Base-by-base conservation (phyloP, 1,140 invertebrate genomes). In the Babylonia areolata region DNA sequence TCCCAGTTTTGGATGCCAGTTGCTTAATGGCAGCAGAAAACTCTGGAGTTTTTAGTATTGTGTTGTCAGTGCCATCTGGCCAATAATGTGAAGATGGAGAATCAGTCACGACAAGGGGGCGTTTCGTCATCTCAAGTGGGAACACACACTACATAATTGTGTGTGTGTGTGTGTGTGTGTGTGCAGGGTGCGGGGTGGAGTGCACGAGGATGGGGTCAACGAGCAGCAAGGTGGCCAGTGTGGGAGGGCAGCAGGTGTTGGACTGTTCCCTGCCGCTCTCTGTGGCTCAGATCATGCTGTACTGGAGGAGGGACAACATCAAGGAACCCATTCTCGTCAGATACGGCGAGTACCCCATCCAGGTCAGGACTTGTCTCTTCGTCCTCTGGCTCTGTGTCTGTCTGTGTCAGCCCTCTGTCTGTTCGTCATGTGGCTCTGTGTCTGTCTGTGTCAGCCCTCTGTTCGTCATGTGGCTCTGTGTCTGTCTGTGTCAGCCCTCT, bases 201-300 rank as follows among this genome's bases (percentile, higher is more conserved):
- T 51, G 46, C 20, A 6, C 6, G 20, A 6, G 46, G 9, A 51
- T 51, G 46, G 46, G 9, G 46, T 51, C 46, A 20, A 87, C 84
- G 33, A 71, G 64, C 39, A 88, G 58, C 40, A 88, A 88, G 84
- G 78, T 97, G 92, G 98, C 98, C 88, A 98, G 98, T 94, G 96
- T 98, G 92, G 98, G 98, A 92, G 97, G 98, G 95, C 98, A 97
- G 91, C 97, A 98, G 94, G 97, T 98, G 93, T 97, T 99, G 96
- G 98, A 98, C 95, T 99, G 98, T 95, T 97, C 97, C 95, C 97
- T 99, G 95, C 97, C 98, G 94, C 98, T 98, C 95, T 98, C 98
- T 90, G 97, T 97, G 94, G 97, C 97, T 95, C 97, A 98, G 95
- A 97, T 98, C 95, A 97, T 98, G 95, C 28, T 71, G 75, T 81